Evolutionary conservation across 2,797 vertebrate species (phyloP), one percentile per base, ranked within the genome.

Genomic region (Rhyacichthys aspro): DNA sequence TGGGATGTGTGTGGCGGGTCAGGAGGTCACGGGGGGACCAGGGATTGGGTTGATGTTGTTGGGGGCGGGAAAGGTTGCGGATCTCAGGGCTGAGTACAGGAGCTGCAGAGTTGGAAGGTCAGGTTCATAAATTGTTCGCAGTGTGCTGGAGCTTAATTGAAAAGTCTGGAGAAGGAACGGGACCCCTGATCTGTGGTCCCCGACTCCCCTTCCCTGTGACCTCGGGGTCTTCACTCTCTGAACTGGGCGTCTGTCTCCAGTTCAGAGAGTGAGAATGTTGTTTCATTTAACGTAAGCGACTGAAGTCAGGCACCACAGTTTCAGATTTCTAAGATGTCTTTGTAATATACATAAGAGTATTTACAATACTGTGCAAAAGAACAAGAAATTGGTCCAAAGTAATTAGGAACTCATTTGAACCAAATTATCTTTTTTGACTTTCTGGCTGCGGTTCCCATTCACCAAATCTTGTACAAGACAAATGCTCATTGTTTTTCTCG

Each of bases 81-180:
- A 59, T 82, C 66, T 59, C 61, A 53, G 84, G 87, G 83, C 75
- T 78, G 65, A 76, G 76, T 59, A 71, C 63, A 33, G 71, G 81
- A 86, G 89, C 81, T 48, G 63, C 48, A 87, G 88, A 90, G 90
- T 90, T 85, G 84, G 84, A 86, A 90, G 90, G 90, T 91, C 85
- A 85, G 55, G 83, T 91, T 88, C 88, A 91, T 92, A 91, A 92
- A 92, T 92, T 88, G 81, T 81, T 82, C 46, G 65, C 78, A 64
- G 74, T 84, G 75, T 72, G 85, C 82, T 6, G 72, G 54, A 45
- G 84, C 89, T 90, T 90, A 90, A 91, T 90, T 90, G 89, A 92
- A 91, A 91, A 89, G 84, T 82, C 86, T 88, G 72, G 63, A 86
- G 70, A 86, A 68, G 66, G 78, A 88, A 82, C 57, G 58, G 79